Evolutionary conservation across 2,797 vertebrate genomes (phyloP).

Genomic region (Pelodytes ibericus): DNA sequence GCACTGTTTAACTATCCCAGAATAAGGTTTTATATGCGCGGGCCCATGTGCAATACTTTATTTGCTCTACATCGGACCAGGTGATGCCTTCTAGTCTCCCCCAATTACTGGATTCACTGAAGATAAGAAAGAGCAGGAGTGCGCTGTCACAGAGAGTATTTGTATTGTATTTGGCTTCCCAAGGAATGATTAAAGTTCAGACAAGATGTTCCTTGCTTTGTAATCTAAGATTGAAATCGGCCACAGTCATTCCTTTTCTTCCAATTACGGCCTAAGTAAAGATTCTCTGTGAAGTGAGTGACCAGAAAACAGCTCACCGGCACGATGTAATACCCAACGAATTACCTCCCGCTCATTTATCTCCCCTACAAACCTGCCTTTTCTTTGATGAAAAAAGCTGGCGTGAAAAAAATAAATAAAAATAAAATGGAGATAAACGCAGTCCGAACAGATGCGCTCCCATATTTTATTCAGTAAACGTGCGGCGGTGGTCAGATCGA

Average conservation of each 20-base stretch:
- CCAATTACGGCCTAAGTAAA: conserved; percentile 36
- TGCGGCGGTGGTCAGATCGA: not conserved
- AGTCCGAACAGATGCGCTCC: not conserved
- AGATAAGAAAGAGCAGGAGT: conserved; percentile 38
- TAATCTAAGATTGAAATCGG: conserved; percentile 53
- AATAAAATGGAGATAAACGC: not conserved
- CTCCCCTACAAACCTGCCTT: conserved; percentile 1
- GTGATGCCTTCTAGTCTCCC: conserved; percentile 30
- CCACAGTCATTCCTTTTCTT: conserved; percentile 17
- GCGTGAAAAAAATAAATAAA: not conserved
- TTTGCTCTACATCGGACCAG: conserved; percentile 16
- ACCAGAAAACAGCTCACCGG: not conserved
- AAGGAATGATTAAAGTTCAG: conserved; percentile 5
- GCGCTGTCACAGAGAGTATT: conserved; percentile 31
- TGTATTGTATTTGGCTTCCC: conserved; percentile 51
- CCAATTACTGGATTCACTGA: conserved; percentile 42
- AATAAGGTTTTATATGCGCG: conserved; percentile 20
- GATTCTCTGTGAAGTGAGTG: conserved; percentile 33
- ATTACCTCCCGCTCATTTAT: conserved; percentile 37
- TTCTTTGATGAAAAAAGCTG: conserved; percentile 7
- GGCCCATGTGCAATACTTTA: conserved; percentile 25
- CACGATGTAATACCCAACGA: not conserved
- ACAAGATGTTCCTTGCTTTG: conserved; percentile 45
- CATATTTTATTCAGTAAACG: not conserved
- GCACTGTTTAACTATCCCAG: not conserved